Conservation (phyloP, 1,140 invertebrate species). For the Babylonia areolata region DNA sequence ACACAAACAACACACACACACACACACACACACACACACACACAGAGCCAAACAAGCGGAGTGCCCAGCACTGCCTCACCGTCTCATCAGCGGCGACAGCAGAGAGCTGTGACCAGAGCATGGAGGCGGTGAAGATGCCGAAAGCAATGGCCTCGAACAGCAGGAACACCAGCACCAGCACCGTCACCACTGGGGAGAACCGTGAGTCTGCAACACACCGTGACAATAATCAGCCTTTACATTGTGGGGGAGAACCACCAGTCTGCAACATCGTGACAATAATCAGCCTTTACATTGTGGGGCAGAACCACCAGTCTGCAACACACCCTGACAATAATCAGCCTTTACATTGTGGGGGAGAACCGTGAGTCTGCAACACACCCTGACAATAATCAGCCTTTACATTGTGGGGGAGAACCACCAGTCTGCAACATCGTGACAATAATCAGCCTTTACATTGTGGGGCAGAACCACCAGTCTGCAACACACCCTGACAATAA, state of each 20-base stretch:
- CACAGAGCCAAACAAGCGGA: background rate
- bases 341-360: too few species aligned
- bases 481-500: too few species aligned
- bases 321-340: too few species aligned
- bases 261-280: too few species aligned
- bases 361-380: too few species aligned
- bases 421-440: too few species aligned
- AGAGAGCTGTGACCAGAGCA: constrained; percentile 97
- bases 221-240: constrained; percentile 87
- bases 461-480: too few species aligned
- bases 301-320: too few species aligned
- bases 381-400: too few species aligned
- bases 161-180: constrained; percentile 96
- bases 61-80: constrained; percentile 76
- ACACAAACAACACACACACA: background rate
- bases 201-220: constrained; percentile 77
- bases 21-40: constrained; percentile 1
- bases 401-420: too few species aligned
- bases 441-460: too few species aligned
- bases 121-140: constrained; percentile 99
- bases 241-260: constrained; percentile 94
- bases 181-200: constrained; percentile 95
- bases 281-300: too few species aligned
- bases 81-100: constrained; percentile 99
- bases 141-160: constrained; percentile 98